phyloP scores from a whole-genome alignment of 2,888 invertebrate genomes.

The Hofmannophila pseudospretella region DNA sequence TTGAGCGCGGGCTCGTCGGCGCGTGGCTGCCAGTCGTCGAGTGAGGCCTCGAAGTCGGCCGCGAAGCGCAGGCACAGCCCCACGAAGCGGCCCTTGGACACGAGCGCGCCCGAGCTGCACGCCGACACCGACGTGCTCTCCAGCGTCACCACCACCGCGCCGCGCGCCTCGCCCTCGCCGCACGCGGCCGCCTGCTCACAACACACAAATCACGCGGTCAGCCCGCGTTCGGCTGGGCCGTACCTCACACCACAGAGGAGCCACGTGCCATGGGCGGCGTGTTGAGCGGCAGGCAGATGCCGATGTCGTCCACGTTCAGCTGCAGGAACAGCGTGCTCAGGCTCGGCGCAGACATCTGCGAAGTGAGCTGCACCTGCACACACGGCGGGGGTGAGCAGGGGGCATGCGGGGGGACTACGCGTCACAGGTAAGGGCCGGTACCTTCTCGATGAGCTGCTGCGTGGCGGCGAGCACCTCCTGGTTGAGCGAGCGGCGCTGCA shows the following conservation, averaged over 20 bases:
- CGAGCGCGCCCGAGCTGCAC: constrained; percentile 96
- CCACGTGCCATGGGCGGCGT: constrained; percentile 78
- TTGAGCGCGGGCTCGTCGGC: constrained; percentile 90
- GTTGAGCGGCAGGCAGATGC: constrained; percentile 95
- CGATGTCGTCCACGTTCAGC: constrained; percentile 96
- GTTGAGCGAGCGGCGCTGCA: constrained; percentile 93
- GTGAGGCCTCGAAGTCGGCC: constrained; percentile 96
- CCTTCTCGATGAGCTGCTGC: constrained; percentile 80
- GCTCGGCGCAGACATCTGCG: constrained; percentile 80
- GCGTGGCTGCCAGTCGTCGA: constrained; percentile 98
- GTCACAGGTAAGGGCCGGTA: constrained; percentile 12
- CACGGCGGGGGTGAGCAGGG: neutral
- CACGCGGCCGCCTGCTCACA: constrained; percentile 54
- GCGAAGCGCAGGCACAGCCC: constrained; percentile 96
- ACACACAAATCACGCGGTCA: too few species aligned
- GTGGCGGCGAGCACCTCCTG: constrained; percentile 90
- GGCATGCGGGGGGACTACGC: constrained; percentile 82
- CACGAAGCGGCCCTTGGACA: constrained; percentile 87
- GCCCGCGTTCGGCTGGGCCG: constrained; percentile 16
- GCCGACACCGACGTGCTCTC: constrained; percentile 97
- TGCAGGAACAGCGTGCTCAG: constrained; percentile 95
- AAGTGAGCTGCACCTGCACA: constrained; percentile 83
- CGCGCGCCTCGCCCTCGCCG: constrained; percentile 87
- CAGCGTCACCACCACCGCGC: constrained; percentile 96
- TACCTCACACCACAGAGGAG: too few species aligned